phyloP scores from a whole-genome alignment of 2,888 invertebrate genomes.

The Peribatodes rhomboidaria region DNA sequence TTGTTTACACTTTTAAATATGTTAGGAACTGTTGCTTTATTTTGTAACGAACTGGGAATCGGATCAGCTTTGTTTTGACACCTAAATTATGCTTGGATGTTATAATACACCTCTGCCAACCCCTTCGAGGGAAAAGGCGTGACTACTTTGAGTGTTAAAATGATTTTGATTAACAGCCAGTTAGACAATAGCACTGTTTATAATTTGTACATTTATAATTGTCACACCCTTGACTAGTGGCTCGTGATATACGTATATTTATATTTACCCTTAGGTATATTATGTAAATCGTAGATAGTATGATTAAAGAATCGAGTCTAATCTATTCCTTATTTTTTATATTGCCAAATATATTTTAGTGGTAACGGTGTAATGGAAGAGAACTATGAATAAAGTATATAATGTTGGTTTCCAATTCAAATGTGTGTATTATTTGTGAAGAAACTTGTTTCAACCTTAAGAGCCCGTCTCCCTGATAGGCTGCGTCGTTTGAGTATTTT shows the following conservation, averaged over 20 bases:
- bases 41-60: too few relatives aligned
- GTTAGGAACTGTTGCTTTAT: background rate
- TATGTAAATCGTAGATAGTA: conserved; percentile 73
- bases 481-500: too few relatives aligned
- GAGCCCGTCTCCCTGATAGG: too few relatives aligned
- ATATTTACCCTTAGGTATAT: conserved; percentile 61
- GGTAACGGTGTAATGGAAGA: conserved; percentile 78
- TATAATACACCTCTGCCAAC: too few relatives aligned
- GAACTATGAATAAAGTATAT: conserved; percentile 76
- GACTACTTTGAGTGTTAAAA: too few relatives aligned
- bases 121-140: too few relatives aligned
- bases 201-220: too few relatives aligned
- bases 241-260: conserved; percentile 35
- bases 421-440: conserved; percentile 38
- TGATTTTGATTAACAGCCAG: too few relatives aligned
- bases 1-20: background rate
- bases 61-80: too few relatives aligned
- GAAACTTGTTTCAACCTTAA: background rate
- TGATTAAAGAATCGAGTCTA: conserved; percentile 79
- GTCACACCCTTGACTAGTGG: conserved; percentile 8
- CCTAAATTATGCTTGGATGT: too few relatives aligned
- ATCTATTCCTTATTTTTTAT: conserved; percentile 85
- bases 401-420: conserved; percentile 78
- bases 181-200: too few relatives aligned
- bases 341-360: conserved; percentile 85